A percentile compares a stretch with the other conserved stretches of the same genome.
These are phyloP conservation scores for Cryptus viduatorius DNA, from an alignment of 2,888 invertebrate species.

Conservation along the genomic window DNA sequence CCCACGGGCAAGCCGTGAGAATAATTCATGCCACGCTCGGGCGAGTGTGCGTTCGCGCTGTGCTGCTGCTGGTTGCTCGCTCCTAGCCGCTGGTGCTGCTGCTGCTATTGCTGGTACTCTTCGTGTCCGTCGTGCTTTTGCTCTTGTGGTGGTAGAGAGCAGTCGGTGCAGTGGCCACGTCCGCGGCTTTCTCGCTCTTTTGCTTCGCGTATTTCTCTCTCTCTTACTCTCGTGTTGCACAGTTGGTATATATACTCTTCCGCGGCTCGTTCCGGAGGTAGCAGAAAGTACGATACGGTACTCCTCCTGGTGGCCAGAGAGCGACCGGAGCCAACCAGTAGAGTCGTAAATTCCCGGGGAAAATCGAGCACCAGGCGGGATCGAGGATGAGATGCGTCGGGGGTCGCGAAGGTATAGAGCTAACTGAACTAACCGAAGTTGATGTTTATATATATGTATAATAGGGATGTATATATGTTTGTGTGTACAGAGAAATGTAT, in stretches of 20 bases:
- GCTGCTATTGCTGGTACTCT: conserved; percentile 52
- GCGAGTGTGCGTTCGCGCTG: conserved; percentile 70
- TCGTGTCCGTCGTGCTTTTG: conserved; percentile 56
- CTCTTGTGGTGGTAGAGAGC: conserved; percentile 48
- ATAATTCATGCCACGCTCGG: conserved; percentile 82
- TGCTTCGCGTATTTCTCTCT: conserved; percentile 16
- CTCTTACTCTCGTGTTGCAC: background rate
- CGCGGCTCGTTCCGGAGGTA: conserved; percentile 57
- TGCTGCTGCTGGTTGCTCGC: conserved; percentile 34
- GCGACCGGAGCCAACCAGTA: conserved; percentile 34
- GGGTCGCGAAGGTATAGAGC: conserved; percentile 42
- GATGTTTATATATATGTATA: conserved; percentile 15
- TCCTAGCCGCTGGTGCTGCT: conserved; percentile 40
- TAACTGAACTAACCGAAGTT: conserved; percentile 1
- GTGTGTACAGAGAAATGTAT: background rate
- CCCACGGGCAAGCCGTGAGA: conserved; percentile 84
- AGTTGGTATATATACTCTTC: conserved; percentile 26
- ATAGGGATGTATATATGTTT: background rate
- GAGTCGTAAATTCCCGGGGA: conserved; percentile 64
- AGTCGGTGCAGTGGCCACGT: conserved; percentile 50
- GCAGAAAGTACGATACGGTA: conserved; percentile 59
- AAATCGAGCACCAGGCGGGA: conserved; percentile 61
- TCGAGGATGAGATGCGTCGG: conserved; percentile 54
- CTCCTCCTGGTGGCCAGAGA: conserved; percentile 34
- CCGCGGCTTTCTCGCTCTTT: conserved; percentile 39